Percentiles rank a stretch among this genome's conserved stretches.
These are phyloP conservation scores for Xenotilapia leptura DNA, from an alignment of 2,113 vertebrate species.

Conservation along the genomic window DNA sequence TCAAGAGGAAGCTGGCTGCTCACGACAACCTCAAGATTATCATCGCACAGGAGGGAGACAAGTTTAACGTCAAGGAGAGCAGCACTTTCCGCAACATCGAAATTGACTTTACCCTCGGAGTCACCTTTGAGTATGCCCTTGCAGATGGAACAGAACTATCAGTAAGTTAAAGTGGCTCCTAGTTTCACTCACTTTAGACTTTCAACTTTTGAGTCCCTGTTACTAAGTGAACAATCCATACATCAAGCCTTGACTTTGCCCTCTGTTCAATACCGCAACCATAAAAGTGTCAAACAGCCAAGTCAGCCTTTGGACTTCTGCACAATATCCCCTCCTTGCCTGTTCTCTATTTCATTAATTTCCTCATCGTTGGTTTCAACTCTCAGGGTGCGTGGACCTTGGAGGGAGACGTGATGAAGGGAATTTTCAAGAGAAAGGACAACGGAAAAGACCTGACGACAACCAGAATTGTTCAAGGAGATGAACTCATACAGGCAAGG, in stretches of 20 bases:
- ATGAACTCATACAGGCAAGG: slow-evolving; percentile 83
- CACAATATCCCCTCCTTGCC: background rate
- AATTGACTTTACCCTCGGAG: slow-evolving; percentile 82
- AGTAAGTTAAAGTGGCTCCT: slow-evolving; percentile 65
- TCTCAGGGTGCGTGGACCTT: slow-evolving; percentile 79
- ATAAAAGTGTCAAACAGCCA: background rate
- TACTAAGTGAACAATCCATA: background rate
- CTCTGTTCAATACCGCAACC: background rate
- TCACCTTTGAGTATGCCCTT: slow-evolving; percentile 79
- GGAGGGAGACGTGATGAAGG: slow-evolving; percentile 77
- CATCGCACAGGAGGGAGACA: slow-evolving; percentile 81
- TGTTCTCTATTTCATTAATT: background rate
- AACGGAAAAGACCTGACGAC: slow-evolving; percentile 81
- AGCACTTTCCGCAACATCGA: slow-evolving; percentile 83
- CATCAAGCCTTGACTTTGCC: background rate
- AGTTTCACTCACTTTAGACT: background rate
- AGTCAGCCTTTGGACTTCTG: background rate
- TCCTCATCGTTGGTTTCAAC: background rate
- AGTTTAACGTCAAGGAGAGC: slow-evolving; percentile 81
- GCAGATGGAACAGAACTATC: slow-evolving; percentile 87
- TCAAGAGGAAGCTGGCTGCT: slow-evolving; percentile 89
- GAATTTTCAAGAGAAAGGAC: slow-evolving; percentile 80
- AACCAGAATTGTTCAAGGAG: slow-evolving; percentile 69
- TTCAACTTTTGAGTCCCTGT: background rate
- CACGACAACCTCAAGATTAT: slow-evolving; percentile 88